Evolutionary conservation across 2,888 invertebrate genomes (phyloP).

Genomic region (Epistrophella euchroma): DNA sequence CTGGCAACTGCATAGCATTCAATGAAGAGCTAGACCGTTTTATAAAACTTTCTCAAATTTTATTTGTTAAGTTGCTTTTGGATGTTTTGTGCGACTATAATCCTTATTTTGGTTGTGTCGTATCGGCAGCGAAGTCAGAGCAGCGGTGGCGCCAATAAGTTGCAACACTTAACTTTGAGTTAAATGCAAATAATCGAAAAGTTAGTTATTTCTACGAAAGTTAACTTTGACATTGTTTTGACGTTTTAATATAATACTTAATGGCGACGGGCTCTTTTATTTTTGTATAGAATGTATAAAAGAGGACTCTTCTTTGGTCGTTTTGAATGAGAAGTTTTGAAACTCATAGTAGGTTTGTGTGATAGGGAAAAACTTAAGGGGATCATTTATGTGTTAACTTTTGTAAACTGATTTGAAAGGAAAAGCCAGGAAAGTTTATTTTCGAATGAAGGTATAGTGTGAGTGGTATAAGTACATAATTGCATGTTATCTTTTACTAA

Average conservation of each 20-base stretch:
- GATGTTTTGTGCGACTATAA: conserved; percentile 1
- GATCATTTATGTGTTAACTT: conserved; percentile 49
- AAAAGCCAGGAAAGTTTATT: conserved; percentile 8
- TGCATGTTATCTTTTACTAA: background rate
- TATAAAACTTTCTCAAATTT: conserved; percentile 55
- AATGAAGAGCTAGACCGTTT: conserved; percentile 55
- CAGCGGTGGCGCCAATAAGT: conserved; percentile 58
- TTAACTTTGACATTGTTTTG: conserved; percentile 75
- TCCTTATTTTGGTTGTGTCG: conserved; percentile 6
- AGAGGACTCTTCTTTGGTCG: background rate
- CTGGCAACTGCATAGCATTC: conserved; percentile 39
- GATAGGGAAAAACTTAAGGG: conserved; percentile 4
- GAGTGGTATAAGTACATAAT: background rate
- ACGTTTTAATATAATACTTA: conserved; percentile 47
- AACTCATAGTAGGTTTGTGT: background rate
- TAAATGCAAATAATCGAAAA: conserved; percentile 63
- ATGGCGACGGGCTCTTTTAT: background rate
- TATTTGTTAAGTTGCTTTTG: conserved; percentile 10
- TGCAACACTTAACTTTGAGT: conserved; percentile 62
- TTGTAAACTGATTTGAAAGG: conserved; percentile 50
- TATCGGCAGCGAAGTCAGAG: background rate
- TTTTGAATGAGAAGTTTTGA: conserved; percentile 12
- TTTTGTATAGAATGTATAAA: background rate
- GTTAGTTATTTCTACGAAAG: conserved; percentile 69
- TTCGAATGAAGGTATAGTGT: background rate